Conservation (phyloP, 2,797 vertebrate species). For the Orientallactaga sibirica region DNA sequence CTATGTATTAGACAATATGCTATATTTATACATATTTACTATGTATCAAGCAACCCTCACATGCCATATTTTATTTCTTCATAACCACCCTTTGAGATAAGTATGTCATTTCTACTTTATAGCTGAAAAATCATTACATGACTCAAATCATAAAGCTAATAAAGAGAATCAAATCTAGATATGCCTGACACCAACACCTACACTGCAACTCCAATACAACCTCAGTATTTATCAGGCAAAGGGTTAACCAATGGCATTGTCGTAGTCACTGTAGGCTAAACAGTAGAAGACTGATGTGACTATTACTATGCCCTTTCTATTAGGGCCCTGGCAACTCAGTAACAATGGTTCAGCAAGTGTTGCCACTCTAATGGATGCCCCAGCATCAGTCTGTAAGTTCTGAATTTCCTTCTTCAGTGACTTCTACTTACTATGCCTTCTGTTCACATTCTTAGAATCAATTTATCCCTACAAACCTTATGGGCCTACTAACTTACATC, state of each 20-base stretch:
- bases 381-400: background rate
- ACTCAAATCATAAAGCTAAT: constrained; percentile 46
- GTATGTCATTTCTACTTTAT: constrained; percentile 19
- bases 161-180: constrained; percentile 32
- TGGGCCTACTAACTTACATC: background rate
- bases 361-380: background rate
- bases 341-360: background rate
- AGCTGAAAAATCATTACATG: constrained; percentile 48
- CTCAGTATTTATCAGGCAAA: constrained; percentile 32
- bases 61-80: constrained; percentile 23
- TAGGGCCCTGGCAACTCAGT: background rate
- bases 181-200: background rate
- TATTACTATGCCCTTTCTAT: background rate
- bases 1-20: constrained; percentile 7
- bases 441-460: constrained; percentile 28
- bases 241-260: background rate
- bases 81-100: constrained; percentile 29
- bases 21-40: background rate
- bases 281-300: background rate
- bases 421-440: constrained; percentile 37
- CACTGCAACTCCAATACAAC: constrained; percentile 28
- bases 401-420: constrained; percentile 51
- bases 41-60: constrained; percentile 2
- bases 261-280: background rate
- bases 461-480: constrained; percentile 2